Evolutionary conservation across 2,113 vertebrate species (phyloP), one percentile per base, ranked within the genome.

Genomic region (Phrynosoma blainvillii): DNA sequence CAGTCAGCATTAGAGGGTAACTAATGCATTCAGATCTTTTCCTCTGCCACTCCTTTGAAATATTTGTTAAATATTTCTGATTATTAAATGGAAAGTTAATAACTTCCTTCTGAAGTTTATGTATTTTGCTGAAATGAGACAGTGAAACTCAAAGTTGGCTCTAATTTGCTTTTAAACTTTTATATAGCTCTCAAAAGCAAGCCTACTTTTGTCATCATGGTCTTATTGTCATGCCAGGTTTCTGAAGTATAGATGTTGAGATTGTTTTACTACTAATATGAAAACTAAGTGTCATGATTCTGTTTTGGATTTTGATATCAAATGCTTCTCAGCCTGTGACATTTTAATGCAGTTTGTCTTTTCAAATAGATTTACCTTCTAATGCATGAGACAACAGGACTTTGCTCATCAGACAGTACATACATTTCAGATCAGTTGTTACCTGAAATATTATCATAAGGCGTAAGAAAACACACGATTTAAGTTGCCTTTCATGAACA

Each of bases 401-500:
- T 97, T 96, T 93, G 93, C 95, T 96, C 95, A 96, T 96, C 95
- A 96, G 93, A 94, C 94, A 95, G 93, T 96, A 95, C 96, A 96
- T 95, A 97, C 94, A 96, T 97, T 97, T 97, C 96, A 96, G 94
- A 97, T 94, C 88, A 96, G 96, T 97, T 97, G 97, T 97, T 97
- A 97, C 97, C 96, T 97, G 96, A 97, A 97, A 96, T 97, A 97
- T 97, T 97, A 97, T 96, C 96, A 96, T 96, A 97, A 97, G 96
- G 96, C 95, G 94, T 97, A 96, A 96, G 96, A 97, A 96, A 97
- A 97, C 94, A 96, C 95, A 96, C 1, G 96, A 96, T 97, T 97
- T 97, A 97, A 97, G 97, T 97, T 97, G 96, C 97, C 95, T 97
- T 97, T 97, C 96, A 96, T 97, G 97, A 96, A 97, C 97, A 96